Base-by-base conservation (phyloP, 2,113 vertebrate species). In the Tragelaphus imberbis region DNA sequence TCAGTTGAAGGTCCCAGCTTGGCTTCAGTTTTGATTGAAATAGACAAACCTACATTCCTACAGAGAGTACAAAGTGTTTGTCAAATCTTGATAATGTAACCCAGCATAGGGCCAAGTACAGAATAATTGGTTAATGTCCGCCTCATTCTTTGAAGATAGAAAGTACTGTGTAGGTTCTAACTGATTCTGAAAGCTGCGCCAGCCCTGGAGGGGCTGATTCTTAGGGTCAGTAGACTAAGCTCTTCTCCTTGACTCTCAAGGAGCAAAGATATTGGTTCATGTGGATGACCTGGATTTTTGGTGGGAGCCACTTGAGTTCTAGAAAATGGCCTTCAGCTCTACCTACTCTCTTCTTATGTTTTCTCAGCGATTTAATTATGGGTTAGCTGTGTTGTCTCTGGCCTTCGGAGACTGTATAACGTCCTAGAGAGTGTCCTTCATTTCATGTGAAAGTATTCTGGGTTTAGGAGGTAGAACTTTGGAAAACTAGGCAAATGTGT, bases 21-120 rank as follows among this genome's bases (percentile, higher is more conserved):
- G 91, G 17, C 96, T 98, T 98, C 93, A 87, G 84, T 96, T 97
- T 96, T 96, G 95, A 98, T 92, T 90, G 97, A 98, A 98, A 95
- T 65, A 98, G 98, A 97, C 97, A 98, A 96, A 96, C 65, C 87
- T 94, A 92, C 95, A 96, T 98, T 98, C 98, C 96, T 98, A 86
- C 90, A 96, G 86, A 97, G 96, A 88, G 96, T 85, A 90, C 1
- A 19, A 91, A 95, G 77, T 51, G 90, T 96, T 97, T 98, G 97
- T 98, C 98, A 98, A 96, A 96, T 94, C 90, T 97, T 91, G 97
- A 98, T 97, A 97, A 0, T 1, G 95, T 91, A 97, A 77, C 49
- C 91, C 40, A 97, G 92, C 86, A 14, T 44, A 84, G 40, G 80
- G 58, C 98, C 97, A 95, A 98, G 88, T 96, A 93, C 75, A 95